These are phyloP conservation scores for Cyphomyrmex costatus DNA, from an alignment of 1,140 invertebrate genomes.

Conservation along the genomic window DNA sequence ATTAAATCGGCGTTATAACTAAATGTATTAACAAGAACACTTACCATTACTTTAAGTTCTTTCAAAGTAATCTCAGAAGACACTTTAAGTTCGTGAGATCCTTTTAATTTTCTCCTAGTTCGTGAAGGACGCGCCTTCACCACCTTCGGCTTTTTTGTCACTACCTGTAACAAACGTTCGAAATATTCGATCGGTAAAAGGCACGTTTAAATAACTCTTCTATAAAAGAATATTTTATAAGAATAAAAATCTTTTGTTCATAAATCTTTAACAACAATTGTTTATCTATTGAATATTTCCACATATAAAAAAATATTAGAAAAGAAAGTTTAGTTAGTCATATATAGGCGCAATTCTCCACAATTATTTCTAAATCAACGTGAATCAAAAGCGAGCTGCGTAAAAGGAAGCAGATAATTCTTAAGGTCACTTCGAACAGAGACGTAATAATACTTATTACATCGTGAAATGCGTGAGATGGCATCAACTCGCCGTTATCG, in stretches of 20 bases:
- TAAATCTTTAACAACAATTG: not conserved
- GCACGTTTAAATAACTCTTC: not conserved
- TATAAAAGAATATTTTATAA: not conserved
- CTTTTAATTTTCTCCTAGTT: slow-evolving; percentile 83
- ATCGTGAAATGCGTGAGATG: slow-evolving; percentile 79
- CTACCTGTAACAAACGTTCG: slow-evolving; percentile 73
- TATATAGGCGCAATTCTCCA: not conserved
- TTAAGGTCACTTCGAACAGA: slow-evolving; percentile 49
- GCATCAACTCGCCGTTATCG: slow-evolving; percentile 78
- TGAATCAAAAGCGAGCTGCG: slow-evolving; percentile 24
- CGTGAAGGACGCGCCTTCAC: slow-evolving; percentile 80
- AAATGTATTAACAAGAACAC: slow-evolving; percentile 47
- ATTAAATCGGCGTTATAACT: not conserved
- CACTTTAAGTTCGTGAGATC: slow-evolving; percentile 84
- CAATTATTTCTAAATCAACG: slow-evolving; percentile 44
- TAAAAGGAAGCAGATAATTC: slow-evolving; percentile 46
- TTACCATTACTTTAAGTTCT: slow-evolving; percentile 85
- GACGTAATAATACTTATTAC: slow-evolving; percentile 82
- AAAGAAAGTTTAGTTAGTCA: slow-evolving; percentile 8
- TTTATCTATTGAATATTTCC: not conserved
- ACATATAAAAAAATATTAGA: not conserved
- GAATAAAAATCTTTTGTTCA: not conserved
- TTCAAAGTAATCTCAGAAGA: slow-evolving; percentile 85
- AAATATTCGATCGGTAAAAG: not conserved
- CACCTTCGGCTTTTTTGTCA: slow-evolving; percentile 78